Conservation (phyloP, 2,888 invertebrate genomes). For the Platycnemis pennipes region DNA sequence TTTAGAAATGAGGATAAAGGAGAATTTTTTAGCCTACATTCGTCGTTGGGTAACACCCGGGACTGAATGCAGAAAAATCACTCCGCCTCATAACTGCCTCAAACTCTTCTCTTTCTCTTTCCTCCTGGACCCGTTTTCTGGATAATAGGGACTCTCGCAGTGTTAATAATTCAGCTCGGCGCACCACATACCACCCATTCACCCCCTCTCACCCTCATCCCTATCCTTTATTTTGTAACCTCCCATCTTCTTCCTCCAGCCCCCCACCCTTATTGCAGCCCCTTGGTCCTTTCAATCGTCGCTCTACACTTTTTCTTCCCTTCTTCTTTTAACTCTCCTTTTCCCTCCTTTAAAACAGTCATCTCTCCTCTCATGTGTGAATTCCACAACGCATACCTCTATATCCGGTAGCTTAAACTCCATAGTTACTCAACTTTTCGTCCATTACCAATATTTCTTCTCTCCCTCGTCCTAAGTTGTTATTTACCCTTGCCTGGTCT, state of each 20-base stretch:
- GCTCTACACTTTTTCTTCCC: constrained; percentile 36
- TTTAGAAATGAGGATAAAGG: not conserved
- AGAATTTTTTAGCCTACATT: constrained; percentile 14
- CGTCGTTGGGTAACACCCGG: constrained; percentile 61
- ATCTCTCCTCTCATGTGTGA: constrained; percentile 42
- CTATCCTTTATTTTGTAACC: not conserved
- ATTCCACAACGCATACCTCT: constrained; percentile 63
- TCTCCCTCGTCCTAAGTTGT: not conserved
- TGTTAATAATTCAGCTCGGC: constrained; percentile 59
- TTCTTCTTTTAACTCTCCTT: not conserved
- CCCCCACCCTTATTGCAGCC: not conserved
- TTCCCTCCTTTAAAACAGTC: not conserved
- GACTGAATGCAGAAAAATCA: constrained; percentile 55
- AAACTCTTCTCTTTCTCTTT: constrained; percentile 26
- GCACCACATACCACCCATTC: not conserved
- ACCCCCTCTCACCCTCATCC: not conserved
- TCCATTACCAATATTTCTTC: not conserved
- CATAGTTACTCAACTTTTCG: not conserved
- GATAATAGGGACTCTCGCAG: constrained; percentile 62
- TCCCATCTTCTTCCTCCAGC: not conserved
- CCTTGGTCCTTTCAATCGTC: constrained; percentile 26
- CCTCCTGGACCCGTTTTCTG: constrained; percentile 64
- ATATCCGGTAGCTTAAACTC: constrained; percentile 34
- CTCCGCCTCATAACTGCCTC: not conserved
- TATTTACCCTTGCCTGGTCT: not conserved